These are phyloP conservation scores for Thereuonema tuberculata DNA, from an alignment of 1,140 invertebrate genomes.

Conservation along the genomic window DNA sequence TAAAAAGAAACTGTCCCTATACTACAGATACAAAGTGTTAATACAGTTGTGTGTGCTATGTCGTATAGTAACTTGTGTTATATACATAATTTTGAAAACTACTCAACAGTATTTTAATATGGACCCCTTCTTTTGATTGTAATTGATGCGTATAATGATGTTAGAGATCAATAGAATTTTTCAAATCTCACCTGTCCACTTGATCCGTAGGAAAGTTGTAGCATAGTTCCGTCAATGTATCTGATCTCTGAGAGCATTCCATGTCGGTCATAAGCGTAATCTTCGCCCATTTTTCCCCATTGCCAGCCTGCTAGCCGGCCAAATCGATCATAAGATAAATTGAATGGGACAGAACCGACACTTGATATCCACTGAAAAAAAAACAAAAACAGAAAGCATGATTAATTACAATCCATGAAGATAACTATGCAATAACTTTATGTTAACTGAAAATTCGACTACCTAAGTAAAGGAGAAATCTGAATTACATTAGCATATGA, in stretches of 20 bases:
- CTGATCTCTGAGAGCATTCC: slow-evolving; percentile 69
- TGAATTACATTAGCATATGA: not conserved
- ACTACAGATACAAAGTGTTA: too few relatives aligned
- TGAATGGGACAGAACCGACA: slow-evolving; percentile 29
- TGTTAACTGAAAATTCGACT: not conserved
- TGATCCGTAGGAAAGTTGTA: slow-evolving; percentile 64
- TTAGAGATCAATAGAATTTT: too few relatives aligned
- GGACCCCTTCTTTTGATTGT: too few relatives aligned
- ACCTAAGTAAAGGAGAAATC: not conserved
- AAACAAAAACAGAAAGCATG: not conserved
- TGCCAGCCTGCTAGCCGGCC: slow-evolving; percentile 82
- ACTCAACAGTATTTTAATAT: too few relatives aligned
- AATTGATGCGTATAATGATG: too few relatives aligned
- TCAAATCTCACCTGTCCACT: slow-evolving; percentile 52
- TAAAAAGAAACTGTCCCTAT: too few relatives aligned
- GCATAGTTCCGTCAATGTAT: slow-evolving; percentile 51
- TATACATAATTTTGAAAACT: too few relatives aligned
- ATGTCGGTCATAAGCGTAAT: slow-evolving; percentile 71
- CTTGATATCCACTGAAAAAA: slow-evolving; percentile 27
- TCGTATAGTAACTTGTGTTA: too few relatives aligned
- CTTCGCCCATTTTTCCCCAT: slow-evolving; percentile 72
- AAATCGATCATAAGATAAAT: slow-evolving; percentile 42
- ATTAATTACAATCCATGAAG: not conserved
- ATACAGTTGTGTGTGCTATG: too few relatives aligned
- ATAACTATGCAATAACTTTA: not conserved